Percentiles rank a stretch among this genome's conserved stretches.
These are phyloP conservation scores for Labeo calbasu DNA, from an alignment of 2,797 vertebrate genomes.

Conservation along the genomic window DNA sequence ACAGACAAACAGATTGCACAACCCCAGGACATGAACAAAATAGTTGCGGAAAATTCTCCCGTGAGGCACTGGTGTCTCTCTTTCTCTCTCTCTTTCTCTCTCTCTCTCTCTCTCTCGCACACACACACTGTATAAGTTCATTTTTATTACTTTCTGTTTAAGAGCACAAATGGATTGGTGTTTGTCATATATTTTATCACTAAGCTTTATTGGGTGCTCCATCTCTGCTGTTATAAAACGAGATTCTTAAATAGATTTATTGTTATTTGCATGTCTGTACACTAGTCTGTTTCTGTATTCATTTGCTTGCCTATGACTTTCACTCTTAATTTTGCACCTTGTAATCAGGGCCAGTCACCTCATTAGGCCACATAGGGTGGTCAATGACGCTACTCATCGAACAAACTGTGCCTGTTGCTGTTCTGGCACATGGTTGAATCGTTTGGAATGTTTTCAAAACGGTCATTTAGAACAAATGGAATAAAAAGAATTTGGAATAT, in stretches of 20 bases:
- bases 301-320: neutral
- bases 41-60: slow-evolving; percentile 64
- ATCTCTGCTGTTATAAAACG: neutral
- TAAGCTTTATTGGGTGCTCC: neutral
- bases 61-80: slow-evolving; percentile 46
- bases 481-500: neutral
- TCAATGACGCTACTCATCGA: neutral
- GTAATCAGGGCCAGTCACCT: neutral
- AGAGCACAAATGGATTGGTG: neutral
- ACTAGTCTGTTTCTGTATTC: neutral
- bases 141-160: slow-evolving; percentile 41
- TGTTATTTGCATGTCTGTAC: neutral
- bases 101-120: slow-evolving; percentile 47
- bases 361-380: neutral
- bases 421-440: neutral
- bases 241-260: too few relatives aligned
- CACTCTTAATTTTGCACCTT: neutral
- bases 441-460: neutral
- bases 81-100: slow-evolving; percentile 43
- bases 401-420: neutral
- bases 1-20: slow-evolving; percentile 79
- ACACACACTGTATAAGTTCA: neutral
- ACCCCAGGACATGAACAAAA: slow-evolving; percentile 75
- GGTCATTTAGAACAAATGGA: neutral
- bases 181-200: neutral